phyloP scores from a whole-genome alignment of 2,888 invertebrate species.

The Drosophila subsilvestris region DNA sequence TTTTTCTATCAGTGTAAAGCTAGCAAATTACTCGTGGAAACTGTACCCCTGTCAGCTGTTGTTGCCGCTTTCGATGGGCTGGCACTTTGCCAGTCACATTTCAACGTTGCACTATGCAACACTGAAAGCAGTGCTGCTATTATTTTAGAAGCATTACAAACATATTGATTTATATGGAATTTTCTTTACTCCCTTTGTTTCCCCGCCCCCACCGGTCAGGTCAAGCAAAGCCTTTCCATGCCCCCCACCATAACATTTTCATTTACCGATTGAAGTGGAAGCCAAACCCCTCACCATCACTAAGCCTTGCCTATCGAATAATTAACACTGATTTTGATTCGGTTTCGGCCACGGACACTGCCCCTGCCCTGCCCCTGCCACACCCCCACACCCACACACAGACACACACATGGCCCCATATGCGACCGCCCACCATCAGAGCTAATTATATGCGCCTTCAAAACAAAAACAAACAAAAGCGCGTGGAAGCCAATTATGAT shows the following conservation, averaged over 20 bases:
- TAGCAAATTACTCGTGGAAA: too few relatives aligned
- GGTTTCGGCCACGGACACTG: slow-evolving; percentile 16
- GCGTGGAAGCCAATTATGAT: slow-evolving; percentile 40
- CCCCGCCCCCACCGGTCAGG: too few relatives aligned
- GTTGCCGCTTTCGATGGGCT: too few relatives aligned
- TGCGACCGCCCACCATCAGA: slow-evolving; percentile 5
- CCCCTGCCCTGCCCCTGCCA: slow-evolving; percentile 47
- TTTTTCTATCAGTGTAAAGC: too few relatives aligned
- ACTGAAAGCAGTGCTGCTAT: background rate
- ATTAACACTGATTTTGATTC: slow-evolving; percentile 37
- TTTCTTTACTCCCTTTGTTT: background rate
- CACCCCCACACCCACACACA: slow-evolving; percentile 7
- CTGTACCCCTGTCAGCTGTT: background rate
- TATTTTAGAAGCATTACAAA: background rate
- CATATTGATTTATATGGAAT: background rate
- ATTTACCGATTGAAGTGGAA: background rate
- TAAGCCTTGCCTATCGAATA: slow-evolving; percentile 10
- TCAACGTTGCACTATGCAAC: background rate
- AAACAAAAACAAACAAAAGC: slow-evolving; percentile 55
- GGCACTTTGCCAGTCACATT: too few relatives aligned
- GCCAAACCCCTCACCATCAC: background rate
- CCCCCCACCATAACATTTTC: background rate
- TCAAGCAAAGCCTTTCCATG: background rate
- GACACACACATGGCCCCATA: slow-evolving; percentile 7
- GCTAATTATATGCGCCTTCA: slow-evolving; percentile 59